These are phyloP conservation scores for Semotilus atromaculatus DNA, from an alignment of 2,797 vertebrate genomes.

Conservation along the genomic window DNA sequence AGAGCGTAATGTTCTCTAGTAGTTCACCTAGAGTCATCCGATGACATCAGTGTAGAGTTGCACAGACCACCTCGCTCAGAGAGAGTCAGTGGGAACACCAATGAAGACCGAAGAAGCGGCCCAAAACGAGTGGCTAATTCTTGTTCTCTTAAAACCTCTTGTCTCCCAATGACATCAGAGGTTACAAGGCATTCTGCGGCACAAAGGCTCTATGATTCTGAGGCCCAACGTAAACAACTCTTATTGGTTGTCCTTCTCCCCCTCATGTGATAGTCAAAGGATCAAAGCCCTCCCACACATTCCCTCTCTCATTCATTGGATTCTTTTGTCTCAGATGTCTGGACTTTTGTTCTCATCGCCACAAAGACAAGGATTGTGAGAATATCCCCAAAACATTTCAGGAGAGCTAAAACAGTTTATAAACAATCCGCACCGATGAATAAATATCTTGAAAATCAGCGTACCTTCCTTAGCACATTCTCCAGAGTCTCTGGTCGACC, in stretches of 20 bases:
- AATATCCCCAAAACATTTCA: slow-evolving; percentile 3
- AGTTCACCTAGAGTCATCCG: neutral
- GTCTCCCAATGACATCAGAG: slow-evolving; percentile 42
- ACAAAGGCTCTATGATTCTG: slow-evolving; percentile 46
- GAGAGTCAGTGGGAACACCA: neutral
- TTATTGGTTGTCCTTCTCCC: slow-evolving; percentile 31
- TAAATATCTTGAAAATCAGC: slow-evolving; percentile 51
- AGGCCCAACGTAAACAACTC: slow-evolving; percentile 41
- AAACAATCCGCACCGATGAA: neutral
- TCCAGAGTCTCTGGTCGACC: slow-evolving; percentile 90
- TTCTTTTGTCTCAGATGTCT: slow-evolving; percentile 39
- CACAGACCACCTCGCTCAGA: slow-evolving; percentile 2
- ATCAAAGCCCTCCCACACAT: slow-evolving; percentile 42
- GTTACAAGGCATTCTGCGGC: slow-evolving; percentile 33
- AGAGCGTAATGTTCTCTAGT: neutral
- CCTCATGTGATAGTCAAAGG: slow-evolving; percentile 39
- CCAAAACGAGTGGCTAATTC: neutral
- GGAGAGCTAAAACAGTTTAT: neutral
- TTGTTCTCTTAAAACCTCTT: slow-evolving; percentile 14
- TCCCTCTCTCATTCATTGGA: slow-evolving; percentile 26
- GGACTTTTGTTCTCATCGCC: slow-evolving; percentile 35
- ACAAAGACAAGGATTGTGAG: slow-evolving; percentile 52
- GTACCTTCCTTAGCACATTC: slow-evolving; percentile 88
- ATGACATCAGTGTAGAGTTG: neutral
- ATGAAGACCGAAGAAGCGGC: neutral